A percentile compares a stretch with the other conserved stretches of the same genome.
Conservation (phyloP, 2,113 vertebrate genomes). For the Calyptommatus sinebrachiatus region DNA sequence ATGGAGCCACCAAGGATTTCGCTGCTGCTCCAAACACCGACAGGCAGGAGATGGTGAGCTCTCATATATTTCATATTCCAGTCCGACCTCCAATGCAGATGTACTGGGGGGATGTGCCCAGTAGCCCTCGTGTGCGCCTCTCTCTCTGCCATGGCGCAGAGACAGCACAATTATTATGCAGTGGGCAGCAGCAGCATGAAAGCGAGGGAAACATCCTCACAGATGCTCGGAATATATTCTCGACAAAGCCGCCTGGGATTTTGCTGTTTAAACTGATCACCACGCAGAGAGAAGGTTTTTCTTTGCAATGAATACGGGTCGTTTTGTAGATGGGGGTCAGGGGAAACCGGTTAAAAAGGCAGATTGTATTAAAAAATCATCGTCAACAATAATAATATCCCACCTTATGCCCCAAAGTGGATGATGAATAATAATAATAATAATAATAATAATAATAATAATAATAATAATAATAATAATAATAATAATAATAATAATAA, state of each 20-base stretch:
- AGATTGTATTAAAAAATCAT: too few relatives aligned
- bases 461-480: too few relatives aligned
- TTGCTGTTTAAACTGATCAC: constrained; percentile 32
- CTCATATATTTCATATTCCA: constrained; percentile 26
- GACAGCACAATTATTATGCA: constrained; percentile 15
- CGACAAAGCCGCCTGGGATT: neutral
- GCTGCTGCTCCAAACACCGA: neutral
- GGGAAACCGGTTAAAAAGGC: neutral
- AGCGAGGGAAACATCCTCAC: constrained; percentile 12
- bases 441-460: too few relatives aligned
- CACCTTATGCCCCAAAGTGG: too few relatives aligned
- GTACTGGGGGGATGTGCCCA: constrained; percentile 4
- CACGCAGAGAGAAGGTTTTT: constrained; percentile 1
- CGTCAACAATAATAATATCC: too few relatives aligned
- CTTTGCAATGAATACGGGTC: constrained; percentile 17
- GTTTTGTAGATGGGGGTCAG: constrained; percentile 23
- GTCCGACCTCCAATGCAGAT: constrained; percentile 37
- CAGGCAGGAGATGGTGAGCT: neutral
- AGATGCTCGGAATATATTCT: constrained; percentile 29
- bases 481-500: too few relatives aligned
- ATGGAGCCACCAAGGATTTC: neutral
- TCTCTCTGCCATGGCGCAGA: constrained; percentile 28
- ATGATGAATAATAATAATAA: too few relatives aligned
- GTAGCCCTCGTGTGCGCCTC: constrained; percentile 24
- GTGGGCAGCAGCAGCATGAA: constrained; percentile 5